Conservation (phyloP, 1,140 invertebrate genomes). For the Microplitis mediator region DNA sequence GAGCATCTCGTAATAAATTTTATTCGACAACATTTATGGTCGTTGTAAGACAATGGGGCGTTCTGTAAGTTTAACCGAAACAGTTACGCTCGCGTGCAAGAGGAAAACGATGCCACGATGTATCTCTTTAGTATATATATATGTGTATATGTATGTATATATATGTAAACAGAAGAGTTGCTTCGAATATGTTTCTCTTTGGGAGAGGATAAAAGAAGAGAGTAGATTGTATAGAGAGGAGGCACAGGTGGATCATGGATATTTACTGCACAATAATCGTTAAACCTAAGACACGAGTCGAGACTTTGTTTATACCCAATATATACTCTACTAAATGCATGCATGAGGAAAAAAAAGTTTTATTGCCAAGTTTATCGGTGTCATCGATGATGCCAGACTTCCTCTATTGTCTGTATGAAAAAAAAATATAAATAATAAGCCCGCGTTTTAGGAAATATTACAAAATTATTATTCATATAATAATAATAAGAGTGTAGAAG, state of each 20-base stretch:
- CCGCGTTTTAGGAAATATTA: no score
- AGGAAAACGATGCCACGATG: conserved; percentile 9
- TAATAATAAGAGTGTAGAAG: no score
- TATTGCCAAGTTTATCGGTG: not conserved
- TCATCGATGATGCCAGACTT: no score
- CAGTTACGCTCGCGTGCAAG: conserved; percentile 26
- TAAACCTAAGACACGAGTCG: conserved; percentile 38
- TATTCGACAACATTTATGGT: conserved; percentile 44
- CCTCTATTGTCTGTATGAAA: no score
- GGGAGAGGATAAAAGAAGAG: not conserved
- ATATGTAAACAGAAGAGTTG: not conserved
- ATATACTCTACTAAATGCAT: not conserved
- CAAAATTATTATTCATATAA: no score
- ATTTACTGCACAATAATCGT: conserved; percentile 56
- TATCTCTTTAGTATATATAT: not conserved
- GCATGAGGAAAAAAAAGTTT: not conserved
- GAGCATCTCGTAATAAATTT: conserved; percentile 34
- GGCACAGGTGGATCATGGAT: conserved; percentile 47
- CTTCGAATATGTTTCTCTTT: conserved; percentile 2
- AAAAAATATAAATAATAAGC: no score
- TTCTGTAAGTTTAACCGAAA: conserved; percentile 40
- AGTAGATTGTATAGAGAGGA: conserved; percentile 29
- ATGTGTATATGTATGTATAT: not conserved
- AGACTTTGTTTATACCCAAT: not conserved
- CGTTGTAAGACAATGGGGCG: conserved; percentile 48